These are phyloP conservation scores for Pseudolaguvia tuberculata DNA, from an alignment of 2,113 vertebrate species.

Conservation along the genomic window DNA sequence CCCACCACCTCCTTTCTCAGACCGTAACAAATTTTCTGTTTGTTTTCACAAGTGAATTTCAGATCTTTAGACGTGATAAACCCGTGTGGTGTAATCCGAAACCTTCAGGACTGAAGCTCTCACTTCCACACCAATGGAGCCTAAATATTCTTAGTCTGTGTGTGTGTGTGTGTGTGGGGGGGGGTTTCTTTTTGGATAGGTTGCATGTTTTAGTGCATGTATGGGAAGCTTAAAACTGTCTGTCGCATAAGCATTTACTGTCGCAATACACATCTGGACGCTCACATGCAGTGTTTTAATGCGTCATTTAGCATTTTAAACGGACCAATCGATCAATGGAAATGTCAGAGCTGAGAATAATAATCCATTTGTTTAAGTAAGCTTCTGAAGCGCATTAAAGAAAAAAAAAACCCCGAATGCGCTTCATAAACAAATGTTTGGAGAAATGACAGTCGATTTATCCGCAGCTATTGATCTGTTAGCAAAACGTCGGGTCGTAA, in stretches of 20 bases:
- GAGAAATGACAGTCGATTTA: conserved; percentile 62
- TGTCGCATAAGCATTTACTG: conserved; percentile 3
- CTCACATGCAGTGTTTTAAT: conserved; percentile 63
- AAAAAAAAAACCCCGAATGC: too few relatives aligned
- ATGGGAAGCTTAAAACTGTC: too few relatives aligned
- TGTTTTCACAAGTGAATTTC: conserved; percentile 38
- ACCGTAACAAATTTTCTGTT: conserved; percentile 40
- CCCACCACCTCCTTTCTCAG: conserved; percentile 26
- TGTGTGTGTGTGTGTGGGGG: conserved; percentile 1
- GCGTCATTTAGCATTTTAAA: conserved; percentile 66
- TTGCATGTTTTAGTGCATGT: conserved; percentile 17
- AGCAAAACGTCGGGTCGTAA: conserved; percentile 50
- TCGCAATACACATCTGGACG: conserved; percentile 57
- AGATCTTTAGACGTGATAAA: conserved; percentile 35
- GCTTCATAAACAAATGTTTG: conserved; percentile 55
- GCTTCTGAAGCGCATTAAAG: conserved; percentile 26
- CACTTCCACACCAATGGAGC: not conserved
- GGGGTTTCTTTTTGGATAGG: conserved; percentile 21
- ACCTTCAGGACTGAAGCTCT: conserved; percentile 11
- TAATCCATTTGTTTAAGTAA: conserved; percentile 50
- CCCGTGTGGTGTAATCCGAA: conserved; percentile 19
- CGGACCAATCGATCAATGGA: conserved; percentile 63
- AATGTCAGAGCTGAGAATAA: conserved; percentile 48
- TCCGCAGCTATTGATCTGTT: conserved; percentile 64
- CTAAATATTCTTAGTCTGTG: conserved; percentile 19